Evolutionary conservation across 2,888 invertebrate genomes (phyloP).

Genomic region (Fissipunctia ypsillon): DNA sequence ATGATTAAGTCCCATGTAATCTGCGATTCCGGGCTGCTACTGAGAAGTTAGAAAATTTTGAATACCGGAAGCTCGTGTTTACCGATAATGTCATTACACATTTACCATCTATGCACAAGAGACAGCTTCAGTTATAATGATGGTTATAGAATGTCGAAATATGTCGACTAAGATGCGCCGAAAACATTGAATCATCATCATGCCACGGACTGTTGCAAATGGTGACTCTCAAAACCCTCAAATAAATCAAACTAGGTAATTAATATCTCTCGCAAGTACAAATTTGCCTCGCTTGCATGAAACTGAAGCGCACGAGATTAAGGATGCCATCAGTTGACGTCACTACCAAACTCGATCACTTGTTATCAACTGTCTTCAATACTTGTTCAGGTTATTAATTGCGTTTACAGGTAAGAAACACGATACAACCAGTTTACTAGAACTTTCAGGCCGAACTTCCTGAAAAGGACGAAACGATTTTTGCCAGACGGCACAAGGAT

Average conservation of each 20-base stretch:
- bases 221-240: no score
- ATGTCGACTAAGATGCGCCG: not conserved
- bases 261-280: constrained; percentile 1
- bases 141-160: not conserved
- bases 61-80: not conserved
- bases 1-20: no score
- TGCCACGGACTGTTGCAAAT: no score
- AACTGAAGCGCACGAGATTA: constrained; percentile 8
- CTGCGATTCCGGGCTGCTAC: no score
- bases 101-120: not conserved
- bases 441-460: not conserved
- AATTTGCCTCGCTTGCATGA: not conserved
- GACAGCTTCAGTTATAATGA: no score
- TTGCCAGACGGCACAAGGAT: no score
- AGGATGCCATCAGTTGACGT: constrained; percentile 29
- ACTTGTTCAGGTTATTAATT: not conserved
- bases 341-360: constrained; percentile 31
- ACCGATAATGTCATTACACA: not conserved
- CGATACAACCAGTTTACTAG: not conserved
- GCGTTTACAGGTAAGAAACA: not conserved
- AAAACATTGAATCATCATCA: no score
- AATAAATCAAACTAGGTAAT: constrained; percentile 1
- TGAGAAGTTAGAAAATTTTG: no score
- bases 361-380: constrained; percentile 5
- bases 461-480: not conserved